Evolutionary conservation across 2,113 vertebrate species (phyloP), one percentile per base, ranked within the genome.

Genomic region (Probosciger aterrimus): DNA sequence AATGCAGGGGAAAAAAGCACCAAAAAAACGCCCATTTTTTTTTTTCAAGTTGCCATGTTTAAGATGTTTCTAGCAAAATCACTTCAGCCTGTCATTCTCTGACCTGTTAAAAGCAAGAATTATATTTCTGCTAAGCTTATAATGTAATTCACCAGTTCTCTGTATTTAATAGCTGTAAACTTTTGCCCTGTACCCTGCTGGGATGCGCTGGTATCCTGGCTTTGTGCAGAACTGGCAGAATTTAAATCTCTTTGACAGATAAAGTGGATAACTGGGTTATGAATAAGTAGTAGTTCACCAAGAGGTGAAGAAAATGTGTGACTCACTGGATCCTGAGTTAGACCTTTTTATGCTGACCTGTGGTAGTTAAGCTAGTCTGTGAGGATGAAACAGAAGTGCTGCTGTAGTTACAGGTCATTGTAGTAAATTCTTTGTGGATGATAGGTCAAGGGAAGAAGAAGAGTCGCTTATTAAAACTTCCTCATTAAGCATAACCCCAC

Each of bases 161-260:
- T 93, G 50, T 82, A 60, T 96, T 95, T 96, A 96, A 94, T 63
- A 92, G 80, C 89, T 93, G 52, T 95, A 95, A 96, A 96, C 95
- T 94, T 97, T 88, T 96, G 77, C 68, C 92, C 85, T 79, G 52
- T 55, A 37, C 55, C 77, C 87, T 90, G 84, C 91, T 96, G 94
- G 43, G 89, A 53, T 94, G 80, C 47, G 35, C 11, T 20, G 74
- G 82, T 91, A 78, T 74, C 52, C 46, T 43, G 59, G 69, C 63
- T 96, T 96, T 95, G 64, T 91, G 89, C 28, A 59, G 82, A 91
- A 64, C 63, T 95, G 96, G 55, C 84, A 83, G 82, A 84, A 91
- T 92, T 96, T 89, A 81, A 97, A 94, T 78, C 59, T 90, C 76
- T 91, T 82, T 85, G 91, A 93, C 95, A 96, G 76, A 55, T 90